Base-by-base conservation (phyloP, 2,888 invertebrate genomes). In the Hyalella azteca region DNA sequence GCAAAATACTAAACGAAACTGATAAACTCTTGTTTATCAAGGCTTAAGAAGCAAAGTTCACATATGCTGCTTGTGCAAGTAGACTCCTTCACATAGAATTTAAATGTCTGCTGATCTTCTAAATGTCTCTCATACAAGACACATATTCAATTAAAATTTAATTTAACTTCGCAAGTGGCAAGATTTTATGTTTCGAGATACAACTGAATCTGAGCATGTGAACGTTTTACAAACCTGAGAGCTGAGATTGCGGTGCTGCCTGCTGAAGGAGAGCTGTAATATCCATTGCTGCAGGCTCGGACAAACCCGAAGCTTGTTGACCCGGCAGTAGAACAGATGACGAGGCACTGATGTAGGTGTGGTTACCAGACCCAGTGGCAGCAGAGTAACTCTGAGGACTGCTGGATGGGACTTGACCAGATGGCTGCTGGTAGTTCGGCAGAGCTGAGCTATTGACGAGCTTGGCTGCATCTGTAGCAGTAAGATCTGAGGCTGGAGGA, bases 401-500 rank as follows among this genome's bases (percentile, higher is more conserved):
- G 26, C 39, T 77, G 22, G 32, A 29, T 5, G 75, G 11, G 19
- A 81, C 73, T 9, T 79, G 78, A 45, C 80, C 82, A 48, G 81
- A 79, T 40, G 78, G 77, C 66, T 85, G 83, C 78, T 81, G 80
- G 22, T 75, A 49, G 45, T 41, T 49, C 49, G 22, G 45, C 48
- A 81, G 78, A 73, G 80, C 79, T 76, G 81, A 85, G 81, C 80
- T 85, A 77, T 82, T 85, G 79, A 73, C 50, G 77, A 80, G 81
- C n/a, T 78, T 82, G 9, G 85, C 45, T 41, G 80, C 82, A 36
- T 80, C 82, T 48, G 81, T 75, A 41, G 83, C 75, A 77, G 83
- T 82, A 19, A 81, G 66, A 77, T 81, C 48, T 78, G 81, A 93
- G 15, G 94, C 92, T 59, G 94, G 75, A 9, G 75, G 75, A 45